These are phyloP conservation scores for Sigmodon hispidus DNA, from an alignment of 2,113 vertebrate species.

Conservation along the genomic window DNA sequence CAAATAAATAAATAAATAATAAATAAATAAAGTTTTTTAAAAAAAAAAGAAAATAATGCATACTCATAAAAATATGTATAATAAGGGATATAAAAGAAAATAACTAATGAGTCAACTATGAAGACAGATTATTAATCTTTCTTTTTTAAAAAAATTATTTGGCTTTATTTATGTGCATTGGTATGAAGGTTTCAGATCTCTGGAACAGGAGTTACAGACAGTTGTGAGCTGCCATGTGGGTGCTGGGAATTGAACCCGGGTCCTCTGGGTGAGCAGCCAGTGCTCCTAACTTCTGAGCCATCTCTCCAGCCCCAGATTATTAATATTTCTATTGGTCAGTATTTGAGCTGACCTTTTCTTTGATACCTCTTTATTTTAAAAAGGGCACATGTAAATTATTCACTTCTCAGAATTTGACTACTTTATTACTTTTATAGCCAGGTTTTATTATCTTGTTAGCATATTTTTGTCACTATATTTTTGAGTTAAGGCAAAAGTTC, in stretches of 20 bases:
- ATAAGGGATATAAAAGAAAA: conserved; percentile 51
- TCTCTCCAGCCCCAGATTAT: too few relatives aligned
- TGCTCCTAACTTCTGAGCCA: too few relatives aligned
- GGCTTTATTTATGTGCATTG: too few relatives aligned
- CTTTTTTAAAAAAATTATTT: too few relatives aligned
- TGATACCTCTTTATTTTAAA: conserved; percentile 44
- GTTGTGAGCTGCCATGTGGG: too few relatives aligned
- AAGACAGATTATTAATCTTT: conserved; percentile 44
- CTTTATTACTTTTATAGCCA: conserved; percentile 36
- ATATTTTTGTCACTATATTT: background rate
- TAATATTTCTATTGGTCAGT: conserved; percentile 26
- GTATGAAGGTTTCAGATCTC: too few relatives aligned
- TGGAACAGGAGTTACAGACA: too few relatives aligned
- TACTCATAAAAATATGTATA: conserved; percentile 47
- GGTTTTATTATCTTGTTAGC: background rate
- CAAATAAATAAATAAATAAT: too few relatives aligned
- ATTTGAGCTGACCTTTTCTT: conserved; percentile 26
- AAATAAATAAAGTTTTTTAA: too few relatives aligned
- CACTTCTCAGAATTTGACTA: conserved; percentile 48
- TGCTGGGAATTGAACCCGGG: too few relatives aligned
- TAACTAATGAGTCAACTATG: background rate
- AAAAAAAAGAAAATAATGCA: too few relatives aligned
- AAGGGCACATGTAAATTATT: background rate
- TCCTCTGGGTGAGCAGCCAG: too few relatives aligned
- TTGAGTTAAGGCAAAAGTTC: background rate